Evolutionary conservation across 2,113 vertebrate genomes (phyloP).

Genomic region (Neolamprologus kungweensis): DNA sequence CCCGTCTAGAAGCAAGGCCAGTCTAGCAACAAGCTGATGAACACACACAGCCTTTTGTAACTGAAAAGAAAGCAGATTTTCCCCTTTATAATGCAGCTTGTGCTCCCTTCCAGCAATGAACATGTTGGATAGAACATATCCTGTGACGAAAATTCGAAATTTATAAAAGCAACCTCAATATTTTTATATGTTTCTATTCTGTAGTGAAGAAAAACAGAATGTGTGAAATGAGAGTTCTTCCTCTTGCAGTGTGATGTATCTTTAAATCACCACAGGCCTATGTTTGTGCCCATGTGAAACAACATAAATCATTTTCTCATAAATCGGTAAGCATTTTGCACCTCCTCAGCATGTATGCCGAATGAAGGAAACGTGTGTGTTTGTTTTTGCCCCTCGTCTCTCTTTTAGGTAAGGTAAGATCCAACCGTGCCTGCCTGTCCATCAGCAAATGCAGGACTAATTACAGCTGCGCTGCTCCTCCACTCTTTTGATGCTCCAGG

Average conservation of each 20-base stretch:
- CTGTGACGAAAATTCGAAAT: background rate
- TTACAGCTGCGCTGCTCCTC: background rate
- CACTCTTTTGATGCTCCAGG: constrained; percentile 28
- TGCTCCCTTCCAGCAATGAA: background rate
- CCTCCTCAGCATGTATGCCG: background rate
- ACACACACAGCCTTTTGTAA: background rate
- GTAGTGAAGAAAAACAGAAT: background rate
- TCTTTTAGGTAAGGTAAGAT: background rate
- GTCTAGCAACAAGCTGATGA: background rate
- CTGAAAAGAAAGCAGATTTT: background rate
- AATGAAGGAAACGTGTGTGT: background rate
- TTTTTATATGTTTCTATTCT: background rate
- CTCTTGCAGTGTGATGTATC: background rate
- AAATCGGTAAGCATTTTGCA: background rate
- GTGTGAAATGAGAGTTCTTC: background rate
- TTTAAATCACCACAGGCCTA: background rate
- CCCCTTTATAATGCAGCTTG: background rate
- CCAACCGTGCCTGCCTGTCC: background rate
- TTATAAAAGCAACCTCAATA: background rate
- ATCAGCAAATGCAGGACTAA: background rate
- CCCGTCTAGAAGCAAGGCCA: background rate
- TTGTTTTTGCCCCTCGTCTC: background rate
- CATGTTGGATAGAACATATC: background rate
- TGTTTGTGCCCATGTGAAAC: background rate
- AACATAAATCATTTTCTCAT: background rate